Percentiles rank a stretch among this genome's conserved stretches.
Conservation (phyloP, 2,888 invertebrate genomes). For the Agriotes lineatus region DNA sequence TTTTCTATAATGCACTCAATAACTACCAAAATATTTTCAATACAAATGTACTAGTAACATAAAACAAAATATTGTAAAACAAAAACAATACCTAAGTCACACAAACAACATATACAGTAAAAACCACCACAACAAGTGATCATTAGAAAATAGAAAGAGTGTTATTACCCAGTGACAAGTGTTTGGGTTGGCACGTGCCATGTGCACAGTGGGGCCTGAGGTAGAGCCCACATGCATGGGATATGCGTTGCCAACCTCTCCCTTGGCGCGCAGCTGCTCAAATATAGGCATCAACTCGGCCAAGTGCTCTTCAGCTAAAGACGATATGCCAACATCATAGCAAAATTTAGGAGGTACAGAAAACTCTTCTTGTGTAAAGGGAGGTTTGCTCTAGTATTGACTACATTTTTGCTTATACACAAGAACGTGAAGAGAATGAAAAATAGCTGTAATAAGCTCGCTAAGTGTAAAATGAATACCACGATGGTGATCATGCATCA, state of each 20-base stretch:
- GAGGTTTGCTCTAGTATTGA: constrained; percentile 5
- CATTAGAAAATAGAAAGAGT: constrained; percentile 50
- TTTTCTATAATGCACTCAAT: no score
- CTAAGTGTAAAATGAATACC: constrained; percentile 35
- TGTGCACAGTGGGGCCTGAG: constrained; percentile 76
- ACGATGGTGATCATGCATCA: constrained; percentile 23
- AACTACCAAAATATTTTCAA: no score
- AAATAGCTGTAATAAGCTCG: constrained; percentile 33
- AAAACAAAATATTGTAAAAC: constrained; percentile 43
- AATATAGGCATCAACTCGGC: constrained; percentile 96
- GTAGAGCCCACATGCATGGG: constrained; percentile 87
- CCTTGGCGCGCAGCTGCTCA: constrained; percentile 91
- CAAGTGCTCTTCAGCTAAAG: constrained; percentile 91
- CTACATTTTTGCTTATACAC: not conserved
- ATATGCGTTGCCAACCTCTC: constrained; percentile 92
- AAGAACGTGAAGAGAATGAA: constrained; percentile 12
- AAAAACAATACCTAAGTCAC: not conserved
- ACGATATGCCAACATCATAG: constrained; percentile 33
- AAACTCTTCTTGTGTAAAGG: constrained; percentile 15
- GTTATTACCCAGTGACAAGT: constrained; percentile 82
- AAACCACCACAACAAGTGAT: constrained; percentile 53
- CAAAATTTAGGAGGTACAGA: constrained; percentile 31
- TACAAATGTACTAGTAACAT: not conserved
- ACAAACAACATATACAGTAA: constrained; percentile 20
- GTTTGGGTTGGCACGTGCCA: constrained; percentile 68